Percentiles rank a stretch among this genome's conserved stretches.
These are phyloP conservation scores for Neosilurus mollespiculum DNA, from an alignment of 2,797 vertebrate species.

Conservation along the genomic window DNA sequence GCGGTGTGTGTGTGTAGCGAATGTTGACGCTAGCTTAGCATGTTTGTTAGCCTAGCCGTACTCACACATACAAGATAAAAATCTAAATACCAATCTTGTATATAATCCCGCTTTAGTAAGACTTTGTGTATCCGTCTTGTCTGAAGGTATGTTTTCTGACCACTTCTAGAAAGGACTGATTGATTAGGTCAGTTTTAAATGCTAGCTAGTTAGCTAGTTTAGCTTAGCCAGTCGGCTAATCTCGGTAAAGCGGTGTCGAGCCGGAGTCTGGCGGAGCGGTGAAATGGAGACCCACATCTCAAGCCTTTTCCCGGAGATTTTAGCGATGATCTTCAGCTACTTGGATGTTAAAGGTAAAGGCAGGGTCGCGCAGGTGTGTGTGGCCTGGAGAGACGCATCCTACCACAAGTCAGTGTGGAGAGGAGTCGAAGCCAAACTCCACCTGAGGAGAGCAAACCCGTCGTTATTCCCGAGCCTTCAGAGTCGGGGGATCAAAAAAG, in stretches of 20 bases:
- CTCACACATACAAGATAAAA: no score
- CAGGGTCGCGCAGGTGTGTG: constrained; percentile 92
- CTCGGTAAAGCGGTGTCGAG: constrained; percentile 25
- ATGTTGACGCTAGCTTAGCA: constrained; percentile 33
- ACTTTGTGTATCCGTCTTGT: no score
- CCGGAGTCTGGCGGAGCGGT: constrained; percentile 22
- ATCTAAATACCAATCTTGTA: not conserved
- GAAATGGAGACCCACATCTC: constrained; percentile 97
- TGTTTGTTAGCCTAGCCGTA: constrained; percentile 52
- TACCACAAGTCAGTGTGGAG: constrained; percentile 97
- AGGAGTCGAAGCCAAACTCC: constrained; percentile 96
- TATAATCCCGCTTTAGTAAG: not conserved
- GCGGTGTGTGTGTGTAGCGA: not conserved
- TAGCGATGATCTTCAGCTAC: constrained; percentile 98
- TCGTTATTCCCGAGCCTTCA: constrained; percentile 97
- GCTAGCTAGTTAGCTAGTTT: constrained; percentile 12
- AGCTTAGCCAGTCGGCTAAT: constrained; percentile 35
- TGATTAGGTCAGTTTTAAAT: not conserved
- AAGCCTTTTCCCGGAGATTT: constrained; percentile 95
- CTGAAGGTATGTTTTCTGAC: not conserved
- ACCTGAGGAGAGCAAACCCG: constrained; percentile 95
- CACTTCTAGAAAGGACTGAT: not conserved
- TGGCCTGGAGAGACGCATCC: constrained; percentile 93
- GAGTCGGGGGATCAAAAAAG: constrained; percentile 92
- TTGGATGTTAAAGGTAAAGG: constrained; percentile 96